Conservation (phyloP, 1,140 invertebrate genomes). For the Varroa destructor region DNA sequence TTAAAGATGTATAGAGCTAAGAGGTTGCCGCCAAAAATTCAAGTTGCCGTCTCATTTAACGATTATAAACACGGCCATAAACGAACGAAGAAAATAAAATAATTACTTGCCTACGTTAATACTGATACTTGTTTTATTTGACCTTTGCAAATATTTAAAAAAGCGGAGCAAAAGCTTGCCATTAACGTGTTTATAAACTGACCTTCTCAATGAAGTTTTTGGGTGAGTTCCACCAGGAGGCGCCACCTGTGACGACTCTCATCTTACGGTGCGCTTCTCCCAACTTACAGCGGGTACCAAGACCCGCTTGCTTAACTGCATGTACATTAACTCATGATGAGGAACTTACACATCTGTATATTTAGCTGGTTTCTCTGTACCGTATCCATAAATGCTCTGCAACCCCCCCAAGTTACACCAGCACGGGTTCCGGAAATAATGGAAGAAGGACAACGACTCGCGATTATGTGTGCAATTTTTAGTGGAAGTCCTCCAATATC, state of each 20-base stretch:
- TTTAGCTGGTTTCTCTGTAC: background rate
- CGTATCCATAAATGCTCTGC: background rate
- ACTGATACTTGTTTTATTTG: too few relatives aligned
- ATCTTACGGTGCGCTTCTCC: background rate
- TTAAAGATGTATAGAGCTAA: too few relatives aligned
- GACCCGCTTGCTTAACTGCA: background rate
- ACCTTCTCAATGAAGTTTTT: background rate
- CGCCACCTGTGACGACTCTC: background rate
- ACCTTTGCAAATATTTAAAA: too few relatives aligned
- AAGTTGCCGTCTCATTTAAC: too few relatives aligned
- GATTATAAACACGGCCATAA: too few relatives aligned
- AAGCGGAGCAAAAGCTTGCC: too few relatives aligned
- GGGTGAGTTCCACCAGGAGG: slow-evolving; percentile 15
- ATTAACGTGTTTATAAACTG: too few relatives aligned
- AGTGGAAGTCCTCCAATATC: slow-evolving; percentile 12
- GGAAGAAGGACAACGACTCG: slow-evolving; percentile 21
- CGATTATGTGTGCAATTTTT: slow-evolving; percentile 2
- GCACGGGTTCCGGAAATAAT: slow-evolving; percentile 3
- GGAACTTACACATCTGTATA: background rate
- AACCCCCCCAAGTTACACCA: background rate
- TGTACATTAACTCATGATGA: background rate
- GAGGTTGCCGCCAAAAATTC: too few relatives aligned
- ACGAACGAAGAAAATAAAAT: too few relatives aligned
- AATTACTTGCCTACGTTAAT: too few relatives aligned
- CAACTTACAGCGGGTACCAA: too few relatives aligned